phyloP scores from a whole-genome alignment of 2,888 invertebrate species.

The Drosophila eohydei region DNA sequence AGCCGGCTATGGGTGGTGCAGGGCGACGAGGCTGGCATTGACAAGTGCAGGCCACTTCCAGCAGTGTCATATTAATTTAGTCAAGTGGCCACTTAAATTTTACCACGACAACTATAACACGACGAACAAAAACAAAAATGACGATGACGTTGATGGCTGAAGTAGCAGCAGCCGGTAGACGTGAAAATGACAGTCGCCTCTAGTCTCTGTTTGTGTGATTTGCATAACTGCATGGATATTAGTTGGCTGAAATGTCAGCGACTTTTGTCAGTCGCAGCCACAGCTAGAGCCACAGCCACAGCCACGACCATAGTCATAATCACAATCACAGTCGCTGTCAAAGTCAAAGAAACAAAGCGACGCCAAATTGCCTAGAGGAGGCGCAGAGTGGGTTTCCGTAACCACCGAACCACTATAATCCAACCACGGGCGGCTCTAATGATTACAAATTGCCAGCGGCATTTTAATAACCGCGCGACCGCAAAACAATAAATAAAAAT shows the following conservation, averaged over 20 bases:
- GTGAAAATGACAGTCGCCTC: conserved; percentile 63
- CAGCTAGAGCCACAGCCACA: neutral
- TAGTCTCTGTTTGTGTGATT: conserved; percentile 44
- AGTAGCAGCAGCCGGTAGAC: conserved; percentile 41
- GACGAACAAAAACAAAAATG: conserved; percentile 17
- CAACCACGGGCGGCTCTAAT: conserved; percentile 52
- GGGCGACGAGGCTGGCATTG: conserved; percentile 25
- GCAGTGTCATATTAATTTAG: conserved; percentile 79
- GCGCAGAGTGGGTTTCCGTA: neutral
- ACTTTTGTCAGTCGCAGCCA: conserved; percentile 45
- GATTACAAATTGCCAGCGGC: conserved; percentile 78
- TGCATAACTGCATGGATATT: conserved; percentile 73
- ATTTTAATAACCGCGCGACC: conserved; percentile 75
- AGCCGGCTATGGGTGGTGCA: neutral
- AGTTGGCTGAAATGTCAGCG: conserved; percentile 65
- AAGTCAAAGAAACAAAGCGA: conserved; percentile 10
- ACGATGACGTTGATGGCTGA: conserved; percentile 29
- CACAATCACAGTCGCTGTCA: neutral
- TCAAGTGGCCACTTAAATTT: conserved; percentile 79
- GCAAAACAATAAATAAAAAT: conserved; percentile 75
- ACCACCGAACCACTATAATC: neutral
- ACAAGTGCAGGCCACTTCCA: conserved; percentile 69
- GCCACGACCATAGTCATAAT: neutral
- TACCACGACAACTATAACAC: conserved; percentile 57
- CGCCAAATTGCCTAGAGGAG: conserved; percentile 14